Percentiles rank a stretch among this genome's conserved stretches.
Conservation (phyloP, 2,888 invertebrate genomes). For the Drosophila dives region DNA sequence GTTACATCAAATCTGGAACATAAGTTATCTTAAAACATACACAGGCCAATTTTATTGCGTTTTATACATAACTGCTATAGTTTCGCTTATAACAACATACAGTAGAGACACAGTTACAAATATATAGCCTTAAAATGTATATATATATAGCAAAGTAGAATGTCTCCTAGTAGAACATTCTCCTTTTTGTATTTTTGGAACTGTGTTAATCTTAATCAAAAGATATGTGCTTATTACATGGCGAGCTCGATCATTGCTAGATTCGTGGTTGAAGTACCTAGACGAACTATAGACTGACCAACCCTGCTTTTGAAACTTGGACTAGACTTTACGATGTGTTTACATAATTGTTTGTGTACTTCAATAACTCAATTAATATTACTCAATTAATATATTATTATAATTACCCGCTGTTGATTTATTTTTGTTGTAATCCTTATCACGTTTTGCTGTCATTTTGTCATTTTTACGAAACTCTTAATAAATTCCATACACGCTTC, state of each 20-base stretch:
- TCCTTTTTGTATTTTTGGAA: neutral
- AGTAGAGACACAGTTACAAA: neutral
- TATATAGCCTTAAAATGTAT: neutral
- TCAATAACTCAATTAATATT: neutral
- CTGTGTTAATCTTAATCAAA: neutral
- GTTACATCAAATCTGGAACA: neutral
- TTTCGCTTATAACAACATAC: neutral
- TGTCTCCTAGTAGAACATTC: neutral
- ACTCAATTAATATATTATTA: neutral
- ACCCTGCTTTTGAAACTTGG: neutral
- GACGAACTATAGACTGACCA: neutral
- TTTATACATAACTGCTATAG: neutral
- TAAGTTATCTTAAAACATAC: neutral
- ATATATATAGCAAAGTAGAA: neutral
- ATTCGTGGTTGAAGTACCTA: neutral
- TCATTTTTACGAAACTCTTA: slow-evolving; percentile 77
- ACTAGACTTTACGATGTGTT: neutral
- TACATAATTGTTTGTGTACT: neutral
- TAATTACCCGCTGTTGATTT: slow-evolving; percentile 82
- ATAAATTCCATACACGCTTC: slow-evolving; percentile 58
- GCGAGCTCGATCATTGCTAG: no score
- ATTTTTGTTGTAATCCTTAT: slow-evolving; percentile 84
- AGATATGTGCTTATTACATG: neutral
- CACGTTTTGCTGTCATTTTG: slow-evolving; percentile 85
- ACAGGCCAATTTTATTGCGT: neutral